Evolutionary conservation across 2,797 vertebrate species (phyloP), one percentile per base, ranked within the genome.

Genomic region (Pteropus rufus): DNA sequence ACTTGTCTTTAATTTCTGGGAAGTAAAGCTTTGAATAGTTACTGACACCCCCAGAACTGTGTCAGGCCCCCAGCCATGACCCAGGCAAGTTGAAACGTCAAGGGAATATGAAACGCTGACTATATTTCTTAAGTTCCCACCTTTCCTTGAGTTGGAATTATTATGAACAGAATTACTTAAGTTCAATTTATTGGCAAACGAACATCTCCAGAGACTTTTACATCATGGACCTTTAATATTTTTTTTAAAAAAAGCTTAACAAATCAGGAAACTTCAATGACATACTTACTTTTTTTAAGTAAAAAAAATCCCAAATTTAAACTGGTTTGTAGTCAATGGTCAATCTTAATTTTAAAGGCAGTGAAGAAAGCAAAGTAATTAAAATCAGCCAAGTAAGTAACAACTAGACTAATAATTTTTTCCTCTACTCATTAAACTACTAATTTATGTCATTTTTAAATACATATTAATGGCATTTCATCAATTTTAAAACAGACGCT

Each of bases 311-410:
- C 5, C 3, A 19, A 65, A 58, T 70, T 80, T 92, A 65, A 95
- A 91, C 19, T 41, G 29, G 14, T 89, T 81, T 88, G 4, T 77
- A 94, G 39, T 7, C n/a, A 93, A 11, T 65, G 29, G 44, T 58
- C 65, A 80, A 58, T 80, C 23, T 76, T 95, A 77, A 89, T 36
- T 79, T 84, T 87, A 91, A 89, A 39, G 60, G 12, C 15, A 70
- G 19, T 52, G 26, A 19, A 34, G 23, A 44, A 83, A 91, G 41
- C 60, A 8, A 93, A 67, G 39, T 65, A 80, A 94, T 86, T 82
- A 91, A 97, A 92, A 82, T 4, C 14, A 93, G 36, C 16, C 80
- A 96, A 70, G 49, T 93, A 85, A 95, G 26, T 95, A 81, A 70
- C 44, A 81, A 65, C n/a, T 81, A 54, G 9, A 60, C 31, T 82